Percentiles rank a stretch among this genome's conserved stretches.
Conservation (phyloP, 2,888 invertebrate species). For the Acronicta psi region DNA sequence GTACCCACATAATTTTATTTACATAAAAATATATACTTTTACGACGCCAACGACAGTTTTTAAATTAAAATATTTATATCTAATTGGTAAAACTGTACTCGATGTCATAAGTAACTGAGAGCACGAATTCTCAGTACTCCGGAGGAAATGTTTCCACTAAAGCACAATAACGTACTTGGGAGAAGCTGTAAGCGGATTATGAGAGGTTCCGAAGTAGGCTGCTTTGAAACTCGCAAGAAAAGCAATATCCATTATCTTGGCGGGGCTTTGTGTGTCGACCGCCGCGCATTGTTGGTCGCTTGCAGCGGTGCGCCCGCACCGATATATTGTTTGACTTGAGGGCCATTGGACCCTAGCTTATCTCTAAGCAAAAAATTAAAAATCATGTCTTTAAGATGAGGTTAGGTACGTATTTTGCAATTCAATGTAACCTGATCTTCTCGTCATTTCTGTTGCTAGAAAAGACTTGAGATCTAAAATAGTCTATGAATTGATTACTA, state of each 20-base stretch:
- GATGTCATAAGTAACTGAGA: conserved; percentile 64
- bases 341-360: conserved; percentile 61
- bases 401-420: not conserved
- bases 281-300: conserved; percentile 77
- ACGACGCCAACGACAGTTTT: no score
- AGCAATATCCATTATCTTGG: conserved; percentile 88
- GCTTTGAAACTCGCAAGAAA: conserved; percentile 87
- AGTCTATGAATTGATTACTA: no score
- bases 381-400: conserved; percentile 15
- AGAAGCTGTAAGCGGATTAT: conserved; percentile 86
- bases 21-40: no score
- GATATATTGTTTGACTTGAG: conserved; percentile 72
- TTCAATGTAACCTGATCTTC: not conserved
- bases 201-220: conserved; percentile 86
- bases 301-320: conserved; percentile 64
- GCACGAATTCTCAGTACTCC: conserved; percentile 65
- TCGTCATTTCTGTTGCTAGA: no score
- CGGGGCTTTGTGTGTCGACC: conserved; percentile 79
- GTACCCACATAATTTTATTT: no score
- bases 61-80: conserved; percentile 13
- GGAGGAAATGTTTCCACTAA: conserved; percentile 80
- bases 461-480: no score
- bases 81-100: conserved; percentile 68
- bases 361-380: conserved; percentile 56
- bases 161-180: conserved; percentile 78